Percentiles rank a stretch among this genome's conserved stretches.
Evolutionary conservation across 1,140 invertebrate species (phyloP).

Genomic region (Drosophila dunni): DNA sequence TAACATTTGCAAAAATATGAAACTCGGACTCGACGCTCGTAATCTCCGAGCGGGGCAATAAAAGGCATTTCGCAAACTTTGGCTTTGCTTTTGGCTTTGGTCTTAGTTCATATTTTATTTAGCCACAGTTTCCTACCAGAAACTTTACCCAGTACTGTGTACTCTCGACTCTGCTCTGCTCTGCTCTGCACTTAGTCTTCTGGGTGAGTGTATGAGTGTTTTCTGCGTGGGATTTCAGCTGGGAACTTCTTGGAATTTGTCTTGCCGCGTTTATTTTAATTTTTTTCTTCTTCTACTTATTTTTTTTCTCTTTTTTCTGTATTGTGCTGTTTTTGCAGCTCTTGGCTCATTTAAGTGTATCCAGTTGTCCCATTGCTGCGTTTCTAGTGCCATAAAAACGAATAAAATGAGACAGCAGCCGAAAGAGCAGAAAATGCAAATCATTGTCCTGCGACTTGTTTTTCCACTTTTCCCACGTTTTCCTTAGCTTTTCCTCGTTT

Average conservation of each 20-base stretch:
- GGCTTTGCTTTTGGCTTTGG: conserved; percentile 49
- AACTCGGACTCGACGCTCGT: conserved; percentile 25
- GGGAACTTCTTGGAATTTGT: conserved; percentile 62
- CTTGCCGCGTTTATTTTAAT: conserved; percentile 62
- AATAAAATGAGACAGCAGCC: conserved; percentile 54
- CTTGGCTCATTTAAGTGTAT: conserved; percentile 25
- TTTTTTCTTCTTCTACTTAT: conserved; percentile 46
- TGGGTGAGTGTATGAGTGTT: not conserved
- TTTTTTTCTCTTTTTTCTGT: conserved; percentile 7
- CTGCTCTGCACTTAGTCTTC: not conserved
- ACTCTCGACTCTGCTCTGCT: not conserved
- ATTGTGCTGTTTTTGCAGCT: not conserved
- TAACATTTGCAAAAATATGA: conserved; percentile 60
- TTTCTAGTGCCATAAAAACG: conserved; percentile 62
- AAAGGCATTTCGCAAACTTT: conserved; percentile 66
- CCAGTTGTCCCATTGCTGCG: conserved; percentile 48
- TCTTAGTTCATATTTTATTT: conserved; percentile 73
- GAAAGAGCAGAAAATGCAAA: conserved; percentile 68
- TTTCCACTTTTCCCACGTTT: conserved; percentile 11
- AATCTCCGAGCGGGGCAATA: conserved; percentile 65
- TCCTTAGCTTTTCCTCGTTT: not conserved
- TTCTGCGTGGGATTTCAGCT: conserved; percentile 36
- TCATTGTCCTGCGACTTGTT: conserved; percentile 61
- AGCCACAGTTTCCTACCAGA: conserved; percentile 55
- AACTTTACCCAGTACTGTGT: conserved; percentile 30